Evolutionary conservation across 2,888 invertebrate species (phyloP).

Genomic region (Drosophila prolongata): DNA sequence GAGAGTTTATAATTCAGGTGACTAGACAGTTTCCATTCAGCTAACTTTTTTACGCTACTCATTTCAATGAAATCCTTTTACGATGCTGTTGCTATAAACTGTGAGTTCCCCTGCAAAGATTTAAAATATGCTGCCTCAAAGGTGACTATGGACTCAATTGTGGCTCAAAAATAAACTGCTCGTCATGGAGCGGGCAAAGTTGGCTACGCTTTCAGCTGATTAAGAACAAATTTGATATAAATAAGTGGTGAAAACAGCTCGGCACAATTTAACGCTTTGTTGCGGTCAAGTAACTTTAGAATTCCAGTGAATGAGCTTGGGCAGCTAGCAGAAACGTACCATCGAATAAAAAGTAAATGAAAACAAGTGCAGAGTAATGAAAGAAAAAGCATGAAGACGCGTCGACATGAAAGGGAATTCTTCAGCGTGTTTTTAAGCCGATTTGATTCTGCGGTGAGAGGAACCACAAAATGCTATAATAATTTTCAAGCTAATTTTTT

Average conservation of each 20-base stretch:
- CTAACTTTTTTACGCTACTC: background rate
- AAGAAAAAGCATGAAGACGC: constrained; percentile 56
- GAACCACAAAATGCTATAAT: constrained; percentile 61
- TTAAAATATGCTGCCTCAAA: constrained; percentile 11
- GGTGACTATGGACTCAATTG: constrained; percentile 14
- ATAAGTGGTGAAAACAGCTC: constrained; percentile 52
- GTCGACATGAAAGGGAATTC: constrained; percentile 67
- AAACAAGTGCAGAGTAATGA: constrained; percentile 63
- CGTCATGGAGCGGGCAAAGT: constrained; percentile 41
- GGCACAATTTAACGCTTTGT: constrained; percentile 69
- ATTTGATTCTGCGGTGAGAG: constrained; percentile 51
- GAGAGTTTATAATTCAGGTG: background rate
- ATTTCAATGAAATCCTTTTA: constrained; percentile 6
- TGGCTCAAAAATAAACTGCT: constrained; percentile 8
- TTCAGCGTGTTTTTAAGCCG: constrained; percentile 63
- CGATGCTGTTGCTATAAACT: background rate
- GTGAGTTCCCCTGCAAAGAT: background rate
- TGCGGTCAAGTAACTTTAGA: constrained; percentile 71
- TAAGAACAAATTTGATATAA: constrained; percentile 59
- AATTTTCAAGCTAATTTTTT: constrained; percentile 59
- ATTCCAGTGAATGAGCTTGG: constrained; percentile 40
- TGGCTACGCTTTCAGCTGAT: constrained; percentile 73
- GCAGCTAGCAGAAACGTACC: background rate
- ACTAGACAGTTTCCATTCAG: constrained; percentile 4
- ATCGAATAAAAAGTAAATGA: constrained; percentile 20